Conservation (phyloP, 2,797 vertebrate species). For the Gila robusta region DNA sequence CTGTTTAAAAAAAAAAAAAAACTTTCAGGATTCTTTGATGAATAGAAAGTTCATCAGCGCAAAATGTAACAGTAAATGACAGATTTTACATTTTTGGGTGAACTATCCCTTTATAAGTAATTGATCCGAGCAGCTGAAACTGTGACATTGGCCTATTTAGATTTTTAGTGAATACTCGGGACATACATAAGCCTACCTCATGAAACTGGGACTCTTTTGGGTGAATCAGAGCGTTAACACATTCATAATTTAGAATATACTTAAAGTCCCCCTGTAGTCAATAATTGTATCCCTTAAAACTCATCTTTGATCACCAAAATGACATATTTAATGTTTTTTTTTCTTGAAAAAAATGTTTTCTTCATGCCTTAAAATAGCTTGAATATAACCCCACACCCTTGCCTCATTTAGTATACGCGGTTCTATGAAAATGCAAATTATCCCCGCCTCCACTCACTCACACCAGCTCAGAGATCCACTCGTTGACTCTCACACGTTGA, state of each 20-base stretch:
- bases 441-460: no score
- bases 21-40: background rate
- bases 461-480: no score
- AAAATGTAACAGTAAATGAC: background rate
- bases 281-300: no score
- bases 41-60: background rate
- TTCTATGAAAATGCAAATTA: no score
- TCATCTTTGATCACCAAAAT: no score
- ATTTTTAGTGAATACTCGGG: background rate
- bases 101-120: background rate
- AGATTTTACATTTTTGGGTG: background rate
- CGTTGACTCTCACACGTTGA: no score
- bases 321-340: no score
- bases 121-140: background rate
- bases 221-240: background rate
- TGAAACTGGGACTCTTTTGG: background rate
- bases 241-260: slow-evolving; percentile 8
- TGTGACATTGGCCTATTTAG: background rate
- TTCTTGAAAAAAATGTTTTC: no score
- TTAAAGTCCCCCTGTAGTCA: background rate
- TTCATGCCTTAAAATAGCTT: no score
- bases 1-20: background rate
- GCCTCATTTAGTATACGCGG: no score
- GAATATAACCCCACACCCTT: no score
- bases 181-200: background rate